phyloP scores from a whole-genome alignment of 1,140 invertebrate genomes.

The Lysiphlebus fabarum region DNA sequence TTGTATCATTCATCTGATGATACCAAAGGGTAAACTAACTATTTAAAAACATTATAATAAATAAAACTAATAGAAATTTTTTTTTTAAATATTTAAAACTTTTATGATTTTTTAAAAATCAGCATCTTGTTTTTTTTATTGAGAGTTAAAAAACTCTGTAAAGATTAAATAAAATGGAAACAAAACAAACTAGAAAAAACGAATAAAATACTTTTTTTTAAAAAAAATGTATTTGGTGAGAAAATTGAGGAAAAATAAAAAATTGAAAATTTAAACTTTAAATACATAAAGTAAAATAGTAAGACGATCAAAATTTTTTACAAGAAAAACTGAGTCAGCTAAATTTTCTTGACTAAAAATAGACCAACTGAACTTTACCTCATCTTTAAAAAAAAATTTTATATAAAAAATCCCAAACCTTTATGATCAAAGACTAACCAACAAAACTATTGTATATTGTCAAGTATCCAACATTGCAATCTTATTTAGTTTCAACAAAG shows the following conservation, averaged over 20 bases:
- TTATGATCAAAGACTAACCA: slow-evolving; percentile 4
- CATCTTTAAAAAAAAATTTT: too few species aligned
- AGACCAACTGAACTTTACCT: too few species aligned
- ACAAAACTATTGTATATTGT: background rate
- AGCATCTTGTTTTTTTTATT: too few species aligned
- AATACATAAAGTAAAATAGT: background rate
- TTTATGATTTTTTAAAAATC: too few species aligned
- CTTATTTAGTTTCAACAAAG: slow-evolving; percentile 11
- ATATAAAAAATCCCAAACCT: too few species aligned
- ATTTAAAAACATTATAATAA: too few species aligned
- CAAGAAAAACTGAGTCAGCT: slow-evolving; percentile 2
- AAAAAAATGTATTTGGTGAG: too few species aligned
- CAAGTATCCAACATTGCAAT: slow-evolving; percentile 5
- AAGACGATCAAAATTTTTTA: slow-evolving; percentile 1
- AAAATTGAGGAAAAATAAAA: background rate
- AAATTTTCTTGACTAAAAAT: background rate
- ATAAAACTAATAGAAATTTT: slow-evolving; percentile 50
- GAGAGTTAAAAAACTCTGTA: too few species aligned
- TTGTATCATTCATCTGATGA: slow-evolving; percentile 60
- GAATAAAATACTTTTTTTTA: too few species aligned
- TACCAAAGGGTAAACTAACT: slow-evolving; percentile 63
- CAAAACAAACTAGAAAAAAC: too few species aligned
- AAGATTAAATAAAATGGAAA: too few species aligned
- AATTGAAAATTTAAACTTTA: background rate
- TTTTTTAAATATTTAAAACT: background rate